Conservation (phyloP, 2,113 vertebrate species). For the Axis porcinus region DNA sequence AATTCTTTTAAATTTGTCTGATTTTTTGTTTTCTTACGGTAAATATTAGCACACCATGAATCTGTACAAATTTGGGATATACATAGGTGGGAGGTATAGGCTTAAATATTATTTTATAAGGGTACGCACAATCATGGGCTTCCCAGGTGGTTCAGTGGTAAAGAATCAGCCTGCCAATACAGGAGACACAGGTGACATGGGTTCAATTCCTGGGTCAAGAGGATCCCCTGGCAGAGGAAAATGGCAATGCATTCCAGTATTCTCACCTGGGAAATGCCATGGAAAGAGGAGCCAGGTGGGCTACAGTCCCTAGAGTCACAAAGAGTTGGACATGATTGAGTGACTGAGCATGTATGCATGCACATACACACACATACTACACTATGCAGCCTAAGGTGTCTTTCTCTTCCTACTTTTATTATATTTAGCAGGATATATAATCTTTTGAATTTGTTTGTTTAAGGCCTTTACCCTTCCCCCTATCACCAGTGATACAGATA, state of each 20-base stretch:
- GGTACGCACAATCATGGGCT: fast-evolving
- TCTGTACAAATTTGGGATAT: not conserved
- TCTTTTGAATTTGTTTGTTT: not conserved
- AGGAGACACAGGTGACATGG: not conserved
- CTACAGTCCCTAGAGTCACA: not conserved
- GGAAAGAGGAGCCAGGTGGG: not conserved
- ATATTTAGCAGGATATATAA: not conserved
- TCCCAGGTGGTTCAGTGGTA: not conserved
- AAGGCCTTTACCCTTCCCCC: not conserved
- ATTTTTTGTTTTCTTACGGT: not conserved
- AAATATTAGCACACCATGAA: not conserved
- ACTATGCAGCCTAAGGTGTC: not conserved
- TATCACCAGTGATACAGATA: not conserved
- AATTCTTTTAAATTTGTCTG: not conserved
- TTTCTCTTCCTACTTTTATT: not conserved
- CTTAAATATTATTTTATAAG: not conserved
- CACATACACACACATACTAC: not conserved
- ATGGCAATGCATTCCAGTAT: not conserved
- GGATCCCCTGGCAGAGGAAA: not conserved
- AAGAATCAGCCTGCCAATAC: not conserved
- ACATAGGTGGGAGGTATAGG: fast-evolving
- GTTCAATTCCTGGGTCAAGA: not conserved
- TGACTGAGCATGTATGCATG: not conserved
- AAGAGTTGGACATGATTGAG: not conserved
- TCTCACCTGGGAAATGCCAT: not conserved